A percentile compares a stretch with the other conserved stretches of the same genome.
These are phyloP conservation scores for Siphlonurus alternatus DNA, from an alignment of 2,888 invertebrate genomes.

Conservation along the genomic window DNA sequence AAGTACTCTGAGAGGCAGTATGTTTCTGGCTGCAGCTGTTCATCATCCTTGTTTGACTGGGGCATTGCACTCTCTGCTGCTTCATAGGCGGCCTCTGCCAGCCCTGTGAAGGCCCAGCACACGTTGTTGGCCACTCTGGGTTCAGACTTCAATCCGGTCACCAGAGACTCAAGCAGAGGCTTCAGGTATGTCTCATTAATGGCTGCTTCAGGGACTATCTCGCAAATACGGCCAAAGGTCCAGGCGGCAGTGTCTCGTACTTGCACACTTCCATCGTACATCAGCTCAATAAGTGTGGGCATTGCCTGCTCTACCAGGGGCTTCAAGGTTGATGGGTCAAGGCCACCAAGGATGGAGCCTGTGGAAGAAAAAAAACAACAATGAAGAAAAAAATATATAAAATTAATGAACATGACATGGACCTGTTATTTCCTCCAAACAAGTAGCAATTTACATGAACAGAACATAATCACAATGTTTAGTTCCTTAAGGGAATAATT, in stretches of 20 bases:
- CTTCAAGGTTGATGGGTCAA: constrained; percentile 72
- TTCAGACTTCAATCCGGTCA: constrained; percentile 78
- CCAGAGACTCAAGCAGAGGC: constrained; percentile 61
- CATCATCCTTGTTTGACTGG: constrained; percentile 36
- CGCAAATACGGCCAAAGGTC: constrained; percentile 96
- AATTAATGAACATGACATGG: neutral
- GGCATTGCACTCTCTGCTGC: constrained; percentile 52
- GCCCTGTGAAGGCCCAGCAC: constrained; percentile 97
- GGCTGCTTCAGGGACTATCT: constrained; percentile 88
- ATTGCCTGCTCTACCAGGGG: constrained; percentile 93
- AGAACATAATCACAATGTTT: neutral
- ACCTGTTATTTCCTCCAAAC: neutral
- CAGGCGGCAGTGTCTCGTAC: constrained; percentile 96
- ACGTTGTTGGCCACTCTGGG: constrained; percentile 95
- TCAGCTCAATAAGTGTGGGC: constrained; percentile 83
- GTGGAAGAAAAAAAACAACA: constrained; percentile 27
- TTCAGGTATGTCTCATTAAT: constrained; percentile 73
- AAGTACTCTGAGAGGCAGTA: constrained; percentile 90
- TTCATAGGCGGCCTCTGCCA: constrained; percentile 34
- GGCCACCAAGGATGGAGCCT: constrained; percentile 69
- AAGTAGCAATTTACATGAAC: neutral
- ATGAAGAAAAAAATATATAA: constrained; percentile 1
- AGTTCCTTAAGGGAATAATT: no score
- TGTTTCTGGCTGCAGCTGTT: constrained; percentile 63
- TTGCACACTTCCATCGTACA: constrained; percentile 86